Base-by-base conservation (phyloP, 2,888 invertebrate genomes). In the Drosophila kanekoi region DNA sequence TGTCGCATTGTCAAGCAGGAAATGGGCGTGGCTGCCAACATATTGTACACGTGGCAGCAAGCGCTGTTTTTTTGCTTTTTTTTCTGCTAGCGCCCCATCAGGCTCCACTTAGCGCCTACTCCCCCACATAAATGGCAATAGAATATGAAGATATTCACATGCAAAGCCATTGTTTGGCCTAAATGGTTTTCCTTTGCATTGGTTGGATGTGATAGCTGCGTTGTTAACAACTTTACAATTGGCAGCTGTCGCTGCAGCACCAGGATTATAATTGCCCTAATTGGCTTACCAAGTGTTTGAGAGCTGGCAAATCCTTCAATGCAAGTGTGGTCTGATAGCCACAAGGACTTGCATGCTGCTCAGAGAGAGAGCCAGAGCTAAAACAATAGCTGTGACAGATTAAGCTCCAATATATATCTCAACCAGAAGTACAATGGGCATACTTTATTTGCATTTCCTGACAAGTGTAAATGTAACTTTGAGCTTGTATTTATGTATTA, bases 1-100 rank as follows among this genome's bases (percentile, higher is more conserved):
- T 85, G 85, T 87, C 66, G 75, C 82, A 87, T 81, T 89, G 76
- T 83, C 45, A 53, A 43, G 47, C 47, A 9, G 44, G 8, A 37
- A 37, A 14, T 64, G 62, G 48, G 41, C 33, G 58, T 45, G 41
- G 54, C 43, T 18, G 43, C 32, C n/a, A 49, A 14, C 28, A 52
- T 49, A 78, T 79, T 82, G 79, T 64, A 85, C 81, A 70, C 67
- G 76, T 65, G 66, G 48, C 72, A 67, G 35, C 38, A 57, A 48
- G 16, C 41, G 11, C 37, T 44, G 23, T 23, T 23, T 23, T 23
- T 23, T 23, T n/a, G n/a, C 18, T 28, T 28, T 8, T 28, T 28
- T 28, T 28, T 2, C 8, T 8, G 35, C 33, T 48, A 48, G 16
- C 41, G 9, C 37, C 32, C 11, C 45, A 45, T 41, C 35, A 38